phyloP scores from a whole-genome alignment of 2,888 invertebrate species.

The Ochropacha duplaris region DNA sequence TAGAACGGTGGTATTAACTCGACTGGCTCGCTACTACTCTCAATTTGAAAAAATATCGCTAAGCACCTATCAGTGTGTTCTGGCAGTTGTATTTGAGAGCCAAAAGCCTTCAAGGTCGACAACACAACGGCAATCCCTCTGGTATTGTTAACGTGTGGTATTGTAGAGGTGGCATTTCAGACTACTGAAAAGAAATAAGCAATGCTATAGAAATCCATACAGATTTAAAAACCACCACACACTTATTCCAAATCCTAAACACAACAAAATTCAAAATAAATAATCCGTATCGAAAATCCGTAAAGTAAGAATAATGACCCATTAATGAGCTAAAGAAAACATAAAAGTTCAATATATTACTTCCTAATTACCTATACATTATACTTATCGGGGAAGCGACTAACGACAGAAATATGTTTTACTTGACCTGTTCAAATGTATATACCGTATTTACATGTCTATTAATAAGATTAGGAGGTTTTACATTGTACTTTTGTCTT shows the following conservation, averaged over 20 bases:
- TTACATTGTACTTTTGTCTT: no score
- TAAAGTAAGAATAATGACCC: constrained; percentile 70
- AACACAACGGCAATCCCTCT: no score
- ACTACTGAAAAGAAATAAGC: no score
- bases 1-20: no score
- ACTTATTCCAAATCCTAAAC: not conserved
- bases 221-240: not conserved
- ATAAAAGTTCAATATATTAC: constrained; percentile 75
- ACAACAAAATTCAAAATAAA: not conserved
- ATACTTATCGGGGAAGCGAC: constrained; percentile 65
- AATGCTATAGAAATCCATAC: not conserved
- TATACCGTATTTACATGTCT: constrained; percentile 68
- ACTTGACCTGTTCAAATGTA: constrained; percentile 66
- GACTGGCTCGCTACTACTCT: no score
- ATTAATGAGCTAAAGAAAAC: constrained; percentile 71
- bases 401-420: constrained; percentile 60
- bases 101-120: no score
- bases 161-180: no score
- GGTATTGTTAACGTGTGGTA: no score
- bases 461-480: no score
- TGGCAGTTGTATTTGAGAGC: no score
- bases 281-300: constrained; percentile 46
- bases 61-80: no score
- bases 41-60: no score
- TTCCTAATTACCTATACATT: constrained; percentile 76